Evolutionary conservation across 2,888 invertebrate genomes (phyloP).

Genomic region (Globia sparganii): DNA sequence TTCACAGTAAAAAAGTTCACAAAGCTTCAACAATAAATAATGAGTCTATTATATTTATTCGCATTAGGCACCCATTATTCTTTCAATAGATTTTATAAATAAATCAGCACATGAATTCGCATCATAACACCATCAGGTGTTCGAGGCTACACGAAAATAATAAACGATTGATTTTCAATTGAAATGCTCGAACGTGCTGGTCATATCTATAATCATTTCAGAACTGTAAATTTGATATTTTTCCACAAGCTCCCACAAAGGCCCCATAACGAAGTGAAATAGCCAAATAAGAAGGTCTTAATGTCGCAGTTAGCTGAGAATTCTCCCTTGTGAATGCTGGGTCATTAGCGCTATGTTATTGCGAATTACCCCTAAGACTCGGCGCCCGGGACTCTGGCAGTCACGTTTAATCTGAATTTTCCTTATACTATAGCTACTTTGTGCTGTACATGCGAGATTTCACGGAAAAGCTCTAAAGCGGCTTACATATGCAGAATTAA

Average conservation of each 20-base stretch:
- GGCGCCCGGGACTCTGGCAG: slow-evolving; percentile 73
- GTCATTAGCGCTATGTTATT: slow-evolving; percentile 89
- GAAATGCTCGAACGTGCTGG: slow-evolving; percentile 54
- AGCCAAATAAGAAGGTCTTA: slow-evolving; percentile 89
- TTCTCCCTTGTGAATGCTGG: slow-evolving; percentile 87
- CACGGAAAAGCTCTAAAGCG: slow-evolving; percentile 70
- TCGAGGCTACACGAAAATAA: slow-evolving; percentile 14
- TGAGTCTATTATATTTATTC: background rate
- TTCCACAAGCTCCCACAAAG: slow-evolving; percentile 82
- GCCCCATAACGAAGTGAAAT: slow-evolving; percentile 87
- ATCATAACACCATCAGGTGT: slow-evolving; percentile 15
- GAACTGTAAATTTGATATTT: slow-evolving; percentile 77
- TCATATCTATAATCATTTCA: slow-evolving; percentile 58
- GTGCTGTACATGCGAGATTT: slow-evolving; percentile 74
- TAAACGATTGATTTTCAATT: slow-evolving; percentile 41
- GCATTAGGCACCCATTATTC: background rate
- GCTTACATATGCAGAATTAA: slow-evolving; percentile 75
- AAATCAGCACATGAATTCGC: slow-evolving; percentile 8
- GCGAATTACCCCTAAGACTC: slow-evolving; percentile 84
- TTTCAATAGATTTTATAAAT: slow-evolving; percentile 20
- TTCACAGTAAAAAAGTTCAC: slow-evolving; percentile 9
- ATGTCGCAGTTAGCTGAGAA: slow-evolving; percentile 88
- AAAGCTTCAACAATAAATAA: background rate
- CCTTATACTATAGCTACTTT: slow-evolving; percentile 76
- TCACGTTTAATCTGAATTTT: slow-evolving; percentile 86